Evolutionary conservation across 2,797 vertebrate genomes (phyloP).

Genomic region (Rhabdophis nuchalis): DNA sequence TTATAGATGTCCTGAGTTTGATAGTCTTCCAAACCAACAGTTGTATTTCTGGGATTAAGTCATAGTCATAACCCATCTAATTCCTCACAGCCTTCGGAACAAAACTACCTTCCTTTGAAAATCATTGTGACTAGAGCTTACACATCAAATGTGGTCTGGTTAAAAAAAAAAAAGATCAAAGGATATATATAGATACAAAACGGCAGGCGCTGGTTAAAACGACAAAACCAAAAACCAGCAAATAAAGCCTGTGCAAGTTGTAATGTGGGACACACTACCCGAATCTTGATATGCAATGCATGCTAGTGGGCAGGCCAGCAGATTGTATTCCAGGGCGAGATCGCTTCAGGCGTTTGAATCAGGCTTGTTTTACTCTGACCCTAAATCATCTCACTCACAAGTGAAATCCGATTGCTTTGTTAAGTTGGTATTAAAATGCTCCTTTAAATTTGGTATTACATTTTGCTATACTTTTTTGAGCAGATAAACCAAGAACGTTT

Average conservation of each 20-base stretch:
- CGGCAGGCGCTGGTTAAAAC: not conserved
- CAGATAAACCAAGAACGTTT: not conserved
- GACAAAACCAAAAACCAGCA: not conserved
- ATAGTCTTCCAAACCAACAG: not conserved
- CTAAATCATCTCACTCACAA: not conserved
- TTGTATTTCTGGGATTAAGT: not conserved
- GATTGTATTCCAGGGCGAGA: not conserved
- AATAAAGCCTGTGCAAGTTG: not conserved
- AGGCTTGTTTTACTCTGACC: not conserved
- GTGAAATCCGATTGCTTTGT: not conserved
- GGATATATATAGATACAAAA: not conserved
- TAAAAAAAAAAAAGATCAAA: not conserved
- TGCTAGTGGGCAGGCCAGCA: not conserved
- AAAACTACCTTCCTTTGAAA: constrained; percentile 35
- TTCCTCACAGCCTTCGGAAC: not conserved
- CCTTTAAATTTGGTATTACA: not conserved
- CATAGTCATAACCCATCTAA: not conserved
- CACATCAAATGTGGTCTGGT: not conserved
- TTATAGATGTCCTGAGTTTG: not conserved
- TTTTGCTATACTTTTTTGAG: not conserved
- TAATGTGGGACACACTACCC: not conserved
- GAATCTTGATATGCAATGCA: not conserved
- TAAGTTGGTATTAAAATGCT: not conserved
- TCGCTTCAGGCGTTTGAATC: not conserved
- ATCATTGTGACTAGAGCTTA: not conserved